Percentiles rank a stretch among this genome's conserved stretches.
Conservation (phyloP, 2,888 invertebrate species). For the Drosophila flavopinicola region DNA sequence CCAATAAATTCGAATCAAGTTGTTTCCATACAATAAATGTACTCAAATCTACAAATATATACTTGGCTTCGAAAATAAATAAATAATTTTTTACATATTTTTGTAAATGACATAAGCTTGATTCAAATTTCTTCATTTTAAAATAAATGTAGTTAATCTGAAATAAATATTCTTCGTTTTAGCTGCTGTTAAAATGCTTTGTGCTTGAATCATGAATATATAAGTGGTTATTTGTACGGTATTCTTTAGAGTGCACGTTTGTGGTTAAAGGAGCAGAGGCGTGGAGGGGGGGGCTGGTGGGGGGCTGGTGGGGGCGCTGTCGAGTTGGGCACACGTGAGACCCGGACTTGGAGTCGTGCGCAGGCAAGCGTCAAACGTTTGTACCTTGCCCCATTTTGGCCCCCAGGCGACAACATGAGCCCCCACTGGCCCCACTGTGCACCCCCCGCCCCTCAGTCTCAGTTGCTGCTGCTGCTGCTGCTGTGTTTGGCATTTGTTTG, state of each 20-base stretch:
- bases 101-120: no score
- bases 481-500: slow-evolving; percentile 79
- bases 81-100: no score
- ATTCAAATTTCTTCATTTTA: no score
- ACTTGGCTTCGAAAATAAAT: no score
- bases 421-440: not conserved
- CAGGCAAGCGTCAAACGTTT: slow-evolving; percentile 79
- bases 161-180: no score
- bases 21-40: no score
- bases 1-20: no score
- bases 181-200: no score
- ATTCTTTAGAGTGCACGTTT: slow-evolving; percentile 37
- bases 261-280: slow-evolving; percentile 6
- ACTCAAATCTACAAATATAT: no score
- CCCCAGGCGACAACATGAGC: slow-evolving; percentile 51
- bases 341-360: slow-evolving; percentile 55
- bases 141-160: no score
- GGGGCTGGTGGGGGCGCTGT: slow-evolving; percentile 8
- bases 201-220: no score
- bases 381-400: slow-evolving; percentile 60
- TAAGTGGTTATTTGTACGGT: no score
- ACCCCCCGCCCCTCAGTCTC: not conserved
- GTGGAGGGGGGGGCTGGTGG: slow-evolving; percentile 10
- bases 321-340: slow-evolving; percentile 68
- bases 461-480: slow-evolving; percentile 26